A percentile compares a stretch with the other conserved stretches of the same genome.
Conservation (phyloP, 2,113 vertebrate species). For the Pelecanus crispus region DNA sequence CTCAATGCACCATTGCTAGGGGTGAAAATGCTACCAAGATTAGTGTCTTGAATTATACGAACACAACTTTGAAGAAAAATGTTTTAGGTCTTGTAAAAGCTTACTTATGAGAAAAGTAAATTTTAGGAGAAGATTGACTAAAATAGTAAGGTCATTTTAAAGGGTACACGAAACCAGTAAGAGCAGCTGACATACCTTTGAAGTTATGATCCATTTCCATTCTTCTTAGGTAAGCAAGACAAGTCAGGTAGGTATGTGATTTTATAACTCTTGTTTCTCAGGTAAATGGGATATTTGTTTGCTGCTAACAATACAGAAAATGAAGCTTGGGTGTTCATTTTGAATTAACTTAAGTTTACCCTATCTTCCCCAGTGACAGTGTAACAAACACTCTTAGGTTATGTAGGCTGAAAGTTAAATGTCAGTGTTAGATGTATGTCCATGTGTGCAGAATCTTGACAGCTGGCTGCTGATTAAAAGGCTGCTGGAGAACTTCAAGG, state of each 20-base stretch:
- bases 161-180: background rate
- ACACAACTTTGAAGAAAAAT: background rate
- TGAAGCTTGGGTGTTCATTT: background rate
- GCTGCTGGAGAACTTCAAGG: constrained; percentile 57
- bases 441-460: constrained; percentile 25
- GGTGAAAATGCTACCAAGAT: background rate
- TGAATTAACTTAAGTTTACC: background rate
- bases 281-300: background rate
- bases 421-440: background rate
- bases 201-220: background rate
- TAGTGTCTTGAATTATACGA: background rate
- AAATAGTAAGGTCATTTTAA: background rate
- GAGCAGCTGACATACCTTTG: background rate
- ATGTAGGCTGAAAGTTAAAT: constrained; percentile 16
- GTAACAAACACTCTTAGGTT: background rate
- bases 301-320: background rate
- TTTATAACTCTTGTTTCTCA: background rate
- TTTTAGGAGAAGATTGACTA: background rate
- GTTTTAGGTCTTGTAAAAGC: background rate
- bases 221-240: background rate
- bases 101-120: background rate
- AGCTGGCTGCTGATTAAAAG: constrained; percentile 39
- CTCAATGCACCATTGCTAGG: background rate
- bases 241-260: background rate
- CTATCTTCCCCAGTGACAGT: background rate